Evolutionary conservation across 1,140 invertebrate species (phyloP).

Genomic region (Aculops lycopersici): DNA sequence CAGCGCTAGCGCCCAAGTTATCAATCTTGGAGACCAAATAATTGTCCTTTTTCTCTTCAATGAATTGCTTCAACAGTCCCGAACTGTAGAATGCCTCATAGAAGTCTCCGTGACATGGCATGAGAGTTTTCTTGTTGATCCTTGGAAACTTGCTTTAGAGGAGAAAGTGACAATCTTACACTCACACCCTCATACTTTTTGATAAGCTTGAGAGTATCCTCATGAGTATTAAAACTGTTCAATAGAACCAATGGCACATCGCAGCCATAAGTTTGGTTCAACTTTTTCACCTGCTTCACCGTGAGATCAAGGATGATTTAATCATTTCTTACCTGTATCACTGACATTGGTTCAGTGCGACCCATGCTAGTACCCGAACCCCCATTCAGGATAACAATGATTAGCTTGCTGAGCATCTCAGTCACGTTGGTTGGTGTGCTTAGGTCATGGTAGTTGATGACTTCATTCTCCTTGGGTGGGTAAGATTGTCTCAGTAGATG

Average conservation of each 20-base stretch:
- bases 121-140: conserved; percentile 66
- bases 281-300: conserved; percentile 92
- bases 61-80: conserved; percentile 58
- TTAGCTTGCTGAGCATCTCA: conserved; percentile 52
- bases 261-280: conserved; percentile 75
- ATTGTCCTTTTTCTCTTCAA: conserved; percentile 38
- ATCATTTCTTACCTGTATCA: conserved; percentile 84
- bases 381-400: conserved; percentile 96
- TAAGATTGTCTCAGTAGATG: no score
- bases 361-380: conserved; percentile 87
- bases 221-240: conserved; percentile 98
- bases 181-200: conserved; percentile 76
- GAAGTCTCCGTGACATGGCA: conserved; percentile 93
- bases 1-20: conserved; percentile 91
- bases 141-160: conserved; percentile 84
- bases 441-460: no score
- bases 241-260: conserved; percentile 89
- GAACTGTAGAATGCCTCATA: conserved; percentile 83
- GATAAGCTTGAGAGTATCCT: conserved; percentile 72
- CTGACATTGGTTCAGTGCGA: conserved; percentile 83
- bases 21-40: conserved; percentile 98
- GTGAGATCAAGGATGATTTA: conserved; percentile 90
- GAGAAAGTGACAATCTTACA: conserved; percentile 79
- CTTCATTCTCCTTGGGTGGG: no score
- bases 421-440: conserved; percentile 38